Base-by-base conservation (phyloP, 53 echinoderm and acorn worm genomes). In the Stichopus horrens region DNA sequence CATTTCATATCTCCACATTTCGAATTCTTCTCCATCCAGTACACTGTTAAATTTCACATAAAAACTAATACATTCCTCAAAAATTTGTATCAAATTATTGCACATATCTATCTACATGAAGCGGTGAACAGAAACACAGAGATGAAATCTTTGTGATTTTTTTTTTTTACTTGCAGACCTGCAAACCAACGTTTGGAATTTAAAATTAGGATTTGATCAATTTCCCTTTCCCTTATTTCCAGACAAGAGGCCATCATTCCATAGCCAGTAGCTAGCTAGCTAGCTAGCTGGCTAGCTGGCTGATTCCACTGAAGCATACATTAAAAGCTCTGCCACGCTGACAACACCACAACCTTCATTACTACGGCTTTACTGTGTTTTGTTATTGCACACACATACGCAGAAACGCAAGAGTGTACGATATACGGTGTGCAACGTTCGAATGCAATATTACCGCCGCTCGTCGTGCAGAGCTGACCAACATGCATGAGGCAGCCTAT, bases 241-340 rank as follows among this genome's bases (percentile, higher is more conserved):
- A 81, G 81, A 81, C 81, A 81, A n/a, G 58, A 81, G 81, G 59
- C 59, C 8, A 81, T 57, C 21, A 81, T 81, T 58, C 57, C 81
- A 56, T 53, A 81, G 81, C 81, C 81, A 81, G 56, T 81, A 37
- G 37, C 37, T 37, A 37, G 37, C 37, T 81, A 37, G 37, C 37
- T 37, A 37, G 37, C 37, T 37, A 37, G 37, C 1, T 37, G 37
- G 37, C 37, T 37, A 57, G 81, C 81, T 81, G 81, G 9, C 58
- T 81, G 54, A 13, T 57, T 53, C 57, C 57, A 81, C 57, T 81
- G 57, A 58, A 81, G 81, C 81, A 81, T 81, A 81, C 21, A 81
- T 81, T 81, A 81, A 58, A 57, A 37, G 52, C 77, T 54, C 53
- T 77, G 54, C 77, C 8, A 37, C 37, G 59, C 59, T 9, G 8